Evolutionary conservation across 2,888 invertebrate genomes (phyloP).

Genomic region (Ichneumoninae sp.): DNA sequence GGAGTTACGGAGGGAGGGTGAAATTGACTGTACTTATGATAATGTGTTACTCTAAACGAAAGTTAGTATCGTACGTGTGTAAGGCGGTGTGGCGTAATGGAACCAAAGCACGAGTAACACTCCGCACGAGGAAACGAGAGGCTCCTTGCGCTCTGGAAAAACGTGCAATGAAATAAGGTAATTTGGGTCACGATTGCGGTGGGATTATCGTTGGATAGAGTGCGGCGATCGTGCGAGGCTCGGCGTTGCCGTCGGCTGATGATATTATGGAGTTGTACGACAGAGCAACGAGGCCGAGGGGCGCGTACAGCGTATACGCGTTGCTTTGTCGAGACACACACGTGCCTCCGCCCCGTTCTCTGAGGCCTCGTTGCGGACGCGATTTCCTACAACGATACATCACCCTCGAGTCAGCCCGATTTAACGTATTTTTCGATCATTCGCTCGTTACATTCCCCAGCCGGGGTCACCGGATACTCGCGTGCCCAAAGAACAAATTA

Average conservation of each 20-base stretch:
- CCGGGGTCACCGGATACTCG: conserved; percentile 14
- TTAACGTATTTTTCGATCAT: conserved; percentile 37
- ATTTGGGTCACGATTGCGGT: conserved; percentile 63
- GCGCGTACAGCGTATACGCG: conserved; percentile 67
- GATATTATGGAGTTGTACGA: conserved; percentile 25
- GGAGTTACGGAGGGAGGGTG: not conserved
- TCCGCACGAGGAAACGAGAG: conserved; percentile 45
- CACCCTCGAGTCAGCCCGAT: conserved; percentile 18
- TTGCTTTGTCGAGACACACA: conserved; percentile 58
- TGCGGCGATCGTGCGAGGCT: conserved; percentile 32
- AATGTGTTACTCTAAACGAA: conserved; percentile 32
- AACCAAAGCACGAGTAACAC: conserved; percentile 45
- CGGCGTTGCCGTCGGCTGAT: conserved; percentile 32
- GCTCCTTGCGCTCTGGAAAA: conserved; percentile 43
- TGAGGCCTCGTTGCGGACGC: conserved; percentile 5
- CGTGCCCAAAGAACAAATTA: conserved; percentile 19
- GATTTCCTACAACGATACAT: conserved; percentile 44
- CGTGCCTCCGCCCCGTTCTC: not conserved
- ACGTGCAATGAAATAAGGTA: conserved; percentile 49
- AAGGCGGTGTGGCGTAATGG: conserved; percentile 51
- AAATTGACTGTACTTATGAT: conserved; percentile 56
- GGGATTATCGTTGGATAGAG: conserved; percentile 55
- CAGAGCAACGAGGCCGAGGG: conserved; percentile 32
- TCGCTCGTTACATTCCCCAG: conserved; percentile 4
- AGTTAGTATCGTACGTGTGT: conserved; percentile 36